phyloP scores from a whole-genome alignment of 2,113 vertebrate genomes.

The Grammatotria lemairii region DNA sequence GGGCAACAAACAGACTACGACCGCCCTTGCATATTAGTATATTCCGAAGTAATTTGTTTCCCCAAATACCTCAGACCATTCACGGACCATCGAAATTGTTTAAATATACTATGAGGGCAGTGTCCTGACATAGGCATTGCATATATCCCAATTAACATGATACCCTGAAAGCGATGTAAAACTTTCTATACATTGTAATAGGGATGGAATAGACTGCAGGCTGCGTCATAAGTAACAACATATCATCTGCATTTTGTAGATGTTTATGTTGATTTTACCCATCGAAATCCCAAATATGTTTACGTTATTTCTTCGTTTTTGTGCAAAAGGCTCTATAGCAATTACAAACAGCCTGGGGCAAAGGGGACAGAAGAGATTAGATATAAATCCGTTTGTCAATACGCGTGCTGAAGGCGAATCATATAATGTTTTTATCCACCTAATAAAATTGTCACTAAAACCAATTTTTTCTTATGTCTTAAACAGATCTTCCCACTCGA shows the following conservation, averaged over 20 bases:
- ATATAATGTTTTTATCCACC: neutral
- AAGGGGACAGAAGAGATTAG: neutral
- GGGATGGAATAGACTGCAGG: neutral
- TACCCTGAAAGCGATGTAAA: neutral
- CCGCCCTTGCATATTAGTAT: neutral
- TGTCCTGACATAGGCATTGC: neutral
- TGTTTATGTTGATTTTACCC: neutral
- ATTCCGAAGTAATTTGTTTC: neutral
- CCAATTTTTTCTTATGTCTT: neutral
- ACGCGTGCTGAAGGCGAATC: fast-evolving
- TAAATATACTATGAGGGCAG: neutral
- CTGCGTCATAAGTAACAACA: neutral
- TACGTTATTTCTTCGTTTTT: fast-evolving
- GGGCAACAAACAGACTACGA: neutral
- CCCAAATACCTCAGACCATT: neutral
- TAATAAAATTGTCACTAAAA: neutral
- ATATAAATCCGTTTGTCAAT: neutral
- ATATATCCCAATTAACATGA: neutral
- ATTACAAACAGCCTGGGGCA: neutral
- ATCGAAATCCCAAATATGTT: neutral
- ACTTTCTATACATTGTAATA: neutral
- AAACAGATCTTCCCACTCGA: neutral
- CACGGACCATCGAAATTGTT: fast-evolving
- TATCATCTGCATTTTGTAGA: neutral
- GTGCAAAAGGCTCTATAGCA: neutral